Percentiles rank a stretch among this genome's conserved stretches.
Evolutionary conservation across 2,888 invertebrate genomes (phyloP).

Genomic region (Drosophila subsilvestris): DNA sequence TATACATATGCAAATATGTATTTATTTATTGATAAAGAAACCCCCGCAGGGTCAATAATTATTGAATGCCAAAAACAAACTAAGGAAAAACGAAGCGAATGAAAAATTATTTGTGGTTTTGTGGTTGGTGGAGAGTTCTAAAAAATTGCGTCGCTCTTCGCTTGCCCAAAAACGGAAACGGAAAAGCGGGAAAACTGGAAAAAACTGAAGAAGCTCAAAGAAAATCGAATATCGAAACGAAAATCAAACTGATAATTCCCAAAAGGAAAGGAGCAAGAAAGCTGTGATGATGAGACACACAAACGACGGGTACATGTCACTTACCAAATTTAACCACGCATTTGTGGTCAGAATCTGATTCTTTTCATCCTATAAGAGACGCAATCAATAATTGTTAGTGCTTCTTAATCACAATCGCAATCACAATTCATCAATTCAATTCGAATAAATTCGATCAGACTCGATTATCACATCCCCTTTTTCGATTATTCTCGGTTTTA

Average conservation of each 20-base stretch:
- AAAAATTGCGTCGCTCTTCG: slow-evolving; percentile 54
- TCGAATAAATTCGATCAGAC: background rate
- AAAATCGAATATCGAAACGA: slow-evolving; percentile 17
- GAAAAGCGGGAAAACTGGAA: background rate
- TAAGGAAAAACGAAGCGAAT: slow-evolving; percentile 30
- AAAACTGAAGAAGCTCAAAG: slow-evolving; percentile 16
- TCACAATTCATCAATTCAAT: slow-evolving; percentile 7
- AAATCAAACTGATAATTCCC: slow-evolving; percentile 21
- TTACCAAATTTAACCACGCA: slow-evolving; percentile 99
- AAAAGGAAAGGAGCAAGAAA: slow-evolving; percentile 48
- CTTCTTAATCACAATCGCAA: slow-evolving; percentile 25
- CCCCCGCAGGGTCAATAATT: slow-evolving; percentile 67
- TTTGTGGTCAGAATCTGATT: slow-evolving; percentile 99
- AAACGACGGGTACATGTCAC: slow-evolving; percentile 86
- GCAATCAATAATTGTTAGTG: slow-evolving; percentile 60
- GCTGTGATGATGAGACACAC: slow-evolving; percentile 59
- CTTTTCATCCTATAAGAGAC: slow-evolving; percentile 97
- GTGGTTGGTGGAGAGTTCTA: slow-evolving; percentile 46
- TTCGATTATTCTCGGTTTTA: slow-evolving; percentile 9
- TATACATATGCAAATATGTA: slow-evolving; percentile 53
- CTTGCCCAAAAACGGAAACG: slow-evolving; percentile 37
- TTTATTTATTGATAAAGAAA: slow-evolving; percentile 64
- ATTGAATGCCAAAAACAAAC: slow-evolving; percentile 58
- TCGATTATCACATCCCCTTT: background rate
- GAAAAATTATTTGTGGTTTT: slow-evolving; percentile 38